These are phyloP conservation scores for Hystrix brachyura DNA, from an alignment of 2,113 vertebrate genomes.

Conservation along the genomic window DNA sequence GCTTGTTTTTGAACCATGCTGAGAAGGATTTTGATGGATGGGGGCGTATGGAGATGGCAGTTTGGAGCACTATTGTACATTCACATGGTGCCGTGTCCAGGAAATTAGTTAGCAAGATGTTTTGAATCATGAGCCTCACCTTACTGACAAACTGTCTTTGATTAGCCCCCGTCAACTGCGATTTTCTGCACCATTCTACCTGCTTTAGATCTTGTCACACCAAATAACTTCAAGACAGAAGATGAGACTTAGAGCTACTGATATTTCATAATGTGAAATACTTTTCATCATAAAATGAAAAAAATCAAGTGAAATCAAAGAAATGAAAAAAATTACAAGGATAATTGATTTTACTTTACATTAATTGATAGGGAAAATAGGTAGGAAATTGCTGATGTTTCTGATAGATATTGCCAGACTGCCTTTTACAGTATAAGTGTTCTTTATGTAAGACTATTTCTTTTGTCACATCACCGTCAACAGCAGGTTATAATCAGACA, in stretches of 20 bases:
- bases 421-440: neutral
- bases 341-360: neutral
- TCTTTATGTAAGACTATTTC: neutral
- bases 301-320: constrained; percentile 35
- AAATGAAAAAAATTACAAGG: neutral
- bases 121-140: neutral
- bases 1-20: neutral
- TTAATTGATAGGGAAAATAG: neutral
- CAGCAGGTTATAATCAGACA: neutral
- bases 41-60: neutral
- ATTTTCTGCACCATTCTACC: neutral
- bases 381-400: neutral
- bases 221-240: neutral
- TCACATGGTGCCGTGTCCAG: neutral
- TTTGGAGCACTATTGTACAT: neutral
- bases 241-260: neutral
- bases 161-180: neutral
- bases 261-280: neutral
- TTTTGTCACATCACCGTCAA: neutral
- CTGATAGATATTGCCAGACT: neutral
- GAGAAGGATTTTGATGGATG: neutral
- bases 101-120: constrained; percentile 34
- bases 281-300: neutral
- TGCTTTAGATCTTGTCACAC: neutral
- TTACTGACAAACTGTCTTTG: constrained; percentile 10